These are phyloP conservation scores for Glaucopsyche alexis DNA, from an alignment of 2,888 invertebrate species.

Conservation along the genomic window DNA sequence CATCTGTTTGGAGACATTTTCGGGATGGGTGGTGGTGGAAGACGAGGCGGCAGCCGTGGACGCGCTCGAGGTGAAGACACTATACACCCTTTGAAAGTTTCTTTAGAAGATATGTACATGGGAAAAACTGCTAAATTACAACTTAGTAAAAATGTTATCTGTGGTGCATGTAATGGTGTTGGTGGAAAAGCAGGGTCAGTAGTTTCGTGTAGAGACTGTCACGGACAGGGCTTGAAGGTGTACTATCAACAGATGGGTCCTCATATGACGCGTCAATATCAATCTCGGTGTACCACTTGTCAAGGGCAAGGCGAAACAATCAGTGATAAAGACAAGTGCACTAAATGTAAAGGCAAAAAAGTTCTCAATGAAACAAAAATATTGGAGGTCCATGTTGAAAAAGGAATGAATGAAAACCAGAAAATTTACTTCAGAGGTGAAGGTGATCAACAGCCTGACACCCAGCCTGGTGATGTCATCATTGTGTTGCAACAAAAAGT, in stretches of 20 bases:
- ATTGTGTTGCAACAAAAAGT: constrained; percentile 90
- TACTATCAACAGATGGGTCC: constrained; percentile 84
- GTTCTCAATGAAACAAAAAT: constrained; percentile 90
- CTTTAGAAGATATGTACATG: constrained; percentile 94
- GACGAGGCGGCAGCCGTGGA: constrained; percentile 75
- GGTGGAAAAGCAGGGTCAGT: constrained; percentile 86
- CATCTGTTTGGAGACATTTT: constrained; percentile 82
- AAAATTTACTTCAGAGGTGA: constrained; percentile 92
- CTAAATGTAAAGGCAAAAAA: constrained; percentile 90
- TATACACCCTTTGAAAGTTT: constrained; percentile 89
- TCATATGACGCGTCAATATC: constrained; percentile 83
- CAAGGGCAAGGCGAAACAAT: constrained; percentile 86
- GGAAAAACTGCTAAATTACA: constrained; percentile 92
- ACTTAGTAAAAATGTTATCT: constrained; percentile 90
- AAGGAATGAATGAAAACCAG: constrained; percentile 92
- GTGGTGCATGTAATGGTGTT: constrained; percentile 87
- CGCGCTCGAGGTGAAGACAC: constrained; percentile 88
- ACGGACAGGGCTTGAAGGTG: constrained; percentile 88
- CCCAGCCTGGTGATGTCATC: constrained; percentile 93
- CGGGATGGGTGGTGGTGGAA: constrained; percentile 76
- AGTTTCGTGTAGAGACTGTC: constrained; percentile 85
- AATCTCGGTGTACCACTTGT: constrained; percentile 82
- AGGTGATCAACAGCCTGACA: constrained; percentile 93
- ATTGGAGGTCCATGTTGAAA: constrained; percentile 92
- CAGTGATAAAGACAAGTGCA: constrained; percentile 90